Percentiles rank a stretch among this genome's conserved stretches.
Evolutionary conservation across 1,140 invertebrate genomes (phyloP).

Genomic region (Lamellibrachia luymesi): DNA sequence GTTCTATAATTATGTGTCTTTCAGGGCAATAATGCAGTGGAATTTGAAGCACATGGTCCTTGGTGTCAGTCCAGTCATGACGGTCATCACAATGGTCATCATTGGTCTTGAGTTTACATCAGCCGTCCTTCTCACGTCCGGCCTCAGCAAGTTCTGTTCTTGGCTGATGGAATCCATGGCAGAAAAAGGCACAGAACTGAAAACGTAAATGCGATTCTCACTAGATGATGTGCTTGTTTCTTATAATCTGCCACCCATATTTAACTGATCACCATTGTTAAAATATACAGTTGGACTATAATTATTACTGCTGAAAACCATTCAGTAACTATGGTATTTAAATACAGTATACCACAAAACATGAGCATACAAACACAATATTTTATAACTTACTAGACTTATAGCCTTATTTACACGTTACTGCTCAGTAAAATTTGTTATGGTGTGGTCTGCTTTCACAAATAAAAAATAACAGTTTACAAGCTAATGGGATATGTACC

Average conservation of each 20-base stretch:
- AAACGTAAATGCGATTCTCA: not conserved
- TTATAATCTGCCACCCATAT: not conserved
- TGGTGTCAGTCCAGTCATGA: constrained; percentile 22
- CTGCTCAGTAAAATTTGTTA: too few relatives aligned
- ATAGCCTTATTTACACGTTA: too few relatives aligned
- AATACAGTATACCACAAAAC: too few relatives aligned
- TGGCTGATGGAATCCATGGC: not conserved
- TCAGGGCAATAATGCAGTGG: constrained; percentile 19
- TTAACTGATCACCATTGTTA: not conserved
- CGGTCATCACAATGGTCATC: constrained; percentile 20
- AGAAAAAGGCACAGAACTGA: not conserved
- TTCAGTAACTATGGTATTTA: too few relatives aligned
- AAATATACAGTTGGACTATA: too few relatives aligned
- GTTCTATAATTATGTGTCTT: not conserved
- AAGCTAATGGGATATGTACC: too few relatives aligned
- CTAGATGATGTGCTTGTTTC: not conserved
- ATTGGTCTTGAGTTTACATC: constrained; percentile 14
- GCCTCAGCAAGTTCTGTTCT: constrained; percentile 18
- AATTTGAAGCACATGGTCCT: constrained; percentile 19
- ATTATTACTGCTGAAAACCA: too few relatives aligned
- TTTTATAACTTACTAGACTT: too few relatives aligned
- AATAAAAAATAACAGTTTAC: too few relatives aligned
- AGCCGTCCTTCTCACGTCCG: constrained; percentile 12
- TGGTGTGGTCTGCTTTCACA: too few relatives aligned
- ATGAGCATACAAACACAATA: too few relatives aligned